Percentiles rank a stretch among this genome's conserved stretches.
phyloP scores from a whole-genome alignment of 2,888 invertebrate species.

The Copidosoma aretas region DNA sequence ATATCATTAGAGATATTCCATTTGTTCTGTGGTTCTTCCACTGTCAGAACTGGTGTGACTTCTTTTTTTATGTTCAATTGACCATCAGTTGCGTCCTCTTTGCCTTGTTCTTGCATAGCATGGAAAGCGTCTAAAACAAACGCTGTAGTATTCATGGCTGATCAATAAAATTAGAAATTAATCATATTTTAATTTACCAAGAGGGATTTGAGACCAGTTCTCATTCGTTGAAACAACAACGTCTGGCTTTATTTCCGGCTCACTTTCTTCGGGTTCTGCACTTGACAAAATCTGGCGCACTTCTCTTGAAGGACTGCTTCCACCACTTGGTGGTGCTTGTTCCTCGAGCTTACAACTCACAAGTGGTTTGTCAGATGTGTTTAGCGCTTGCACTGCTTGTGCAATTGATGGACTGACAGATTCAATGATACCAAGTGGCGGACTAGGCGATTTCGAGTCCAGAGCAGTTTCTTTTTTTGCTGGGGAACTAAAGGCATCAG shows the following conservation, averaged over 20 bases:
- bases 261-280: slow-evolving; percentile 63
- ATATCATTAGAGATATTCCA: slow-evolving; percentile 48
- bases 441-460: slow-evolving; percentile 56
- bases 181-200: slow-evolving; percentile 38
- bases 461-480: slow-evolving; percentile 63
- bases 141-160: neutral
- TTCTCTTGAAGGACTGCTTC: slow-evolving; percentile 88
- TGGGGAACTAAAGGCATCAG: slow-evolving; percentile 80
- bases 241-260: slow-evolving; percentile 47
- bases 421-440: slow-evolving; percentile 53
- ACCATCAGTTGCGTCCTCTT: slow-evolving; percentile 45
- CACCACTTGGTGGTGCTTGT: slow-evolving; percentile 72
- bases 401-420: slow-evolving; percentile 55
- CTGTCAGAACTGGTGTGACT: slow-evolving; percentile 9
- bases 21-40: slow-evolving; percentile 41
- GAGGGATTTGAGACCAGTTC: slow-evolving; percentile 63
- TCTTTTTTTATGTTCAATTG: slow-evolving; percentile 42
- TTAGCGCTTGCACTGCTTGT: slow-evolving; percentile 55
- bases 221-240: slow-evolving; percentile 48
- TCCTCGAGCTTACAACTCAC: slow-evolving; percentile 54
- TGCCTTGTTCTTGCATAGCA: slow-evolving; percentile 45
- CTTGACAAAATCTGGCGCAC: slow-evolving; percentile 85
- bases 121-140: slow-evolving; percentile 49
- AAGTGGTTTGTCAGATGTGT: slow-evolving; percentile 53
- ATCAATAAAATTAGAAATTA: neutral